Evolutionary conservation across 2,888 invertebrate species (phyloP), one percentile per base, ranked within the genome.

Genomic region (Agonum fuliginosum): DNA sequence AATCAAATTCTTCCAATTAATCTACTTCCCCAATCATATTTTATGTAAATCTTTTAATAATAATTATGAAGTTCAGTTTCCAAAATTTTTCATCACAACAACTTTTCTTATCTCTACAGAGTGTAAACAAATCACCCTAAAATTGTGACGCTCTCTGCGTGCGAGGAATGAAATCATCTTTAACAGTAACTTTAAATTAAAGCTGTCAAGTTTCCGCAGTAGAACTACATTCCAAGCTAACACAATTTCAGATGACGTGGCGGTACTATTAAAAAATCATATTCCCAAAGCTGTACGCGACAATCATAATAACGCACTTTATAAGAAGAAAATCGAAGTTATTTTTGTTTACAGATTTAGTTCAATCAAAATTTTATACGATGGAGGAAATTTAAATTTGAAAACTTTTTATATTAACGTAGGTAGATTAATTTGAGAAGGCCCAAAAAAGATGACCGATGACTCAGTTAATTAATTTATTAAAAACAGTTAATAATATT

Each of bases 201-300:
- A 27, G 27, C 51, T 48, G 43, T 43, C 41, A 78, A 62, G 62
- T n/a, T 20, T 62, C 73, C 75, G 58, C 78, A 41, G 46, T 69
- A 67, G 70, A 62, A 62, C 62, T 79, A 78, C 75, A 78, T 78
- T n/a, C 76, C 76, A 24, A 48, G 73, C 78, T 80, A 80, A 80
- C 80, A 79, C 81, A 80, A 81, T 81, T 79, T 80, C 79, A 73
- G 54, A 46, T 78, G 80, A 81, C 81, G 82, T 81, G 82, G 79
- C 79, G 79, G 79, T 81, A 82, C 82, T 82, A 81, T 81, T 81
- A 82, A 82, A 82, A 82, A 81, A 81, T 81, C 81, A 81, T 81
- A 80, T 81, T 81, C 78, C 79, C 80, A 78, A 79, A 78, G 74
- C 77, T 78, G 48, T 62, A 75, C 78, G 78, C 75, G 75, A 51